These are phyloP conservation scores for Malacosoma neustria DNA, from an alignment of 2,888 invertebrate genomes.

Conservation along the genomic window DNA sequence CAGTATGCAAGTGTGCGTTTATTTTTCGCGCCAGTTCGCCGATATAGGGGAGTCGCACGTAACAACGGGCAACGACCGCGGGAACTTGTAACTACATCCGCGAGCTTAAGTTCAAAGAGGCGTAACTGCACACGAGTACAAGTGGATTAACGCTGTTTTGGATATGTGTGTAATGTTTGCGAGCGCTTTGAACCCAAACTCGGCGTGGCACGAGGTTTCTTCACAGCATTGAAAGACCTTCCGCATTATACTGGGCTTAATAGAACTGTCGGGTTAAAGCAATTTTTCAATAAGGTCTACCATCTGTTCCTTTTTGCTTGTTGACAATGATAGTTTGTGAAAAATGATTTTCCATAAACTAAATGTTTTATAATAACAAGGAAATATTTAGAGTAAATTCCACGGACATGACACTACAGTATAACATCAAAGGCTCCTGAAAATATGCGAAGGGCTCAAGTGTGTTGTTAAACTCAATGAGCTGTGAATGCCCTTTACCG, in stretches of 20 bases:
- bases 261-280: conserved; percentile 7
- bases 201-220: conserved; percentile 39
- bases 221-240: conserved; percentile 46
- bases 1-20: conserved; percentile 22
- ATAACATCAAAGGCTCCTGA: neutral
- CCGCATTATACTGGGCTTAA: conserved; percentile 29
- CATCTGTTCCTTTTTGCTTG: too few relatives aligned
- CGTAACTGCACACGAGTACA: conserved; percentile 32
- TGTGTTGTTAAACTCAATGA: conserved; percentile 26
- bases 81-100: conserved; percentile 72
- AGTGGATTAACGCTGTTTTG: conserved; percentile 31
- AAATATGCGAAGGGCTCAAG: conserved; percentile 13
- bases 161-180: conserved; percentile 18
- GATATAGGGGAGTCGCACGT: conserved; percentile 65
- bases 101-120: conserved; percentile 33
- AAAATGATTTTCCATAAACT: too few relatives aligned
- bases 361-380: too few relatives aligned
- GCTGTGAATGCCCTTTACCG: conserved; percentile 41
- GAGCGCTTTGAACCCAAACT: conserved; percentile 57
- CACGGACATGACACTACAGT: too few relatives aligned
- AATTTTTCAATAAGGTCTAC: too few relatives aligned
- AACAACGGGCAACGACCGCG: conserved; percentile 68
- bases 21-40: conserved; percentile 52
- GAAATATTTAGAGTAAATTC: too few relatives aligned
- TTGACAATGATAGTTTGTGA: too few relatives aligned